Conservation (phyloP, 2,888 invertebrate species). For the Platerodrilus igneus region DNA sequence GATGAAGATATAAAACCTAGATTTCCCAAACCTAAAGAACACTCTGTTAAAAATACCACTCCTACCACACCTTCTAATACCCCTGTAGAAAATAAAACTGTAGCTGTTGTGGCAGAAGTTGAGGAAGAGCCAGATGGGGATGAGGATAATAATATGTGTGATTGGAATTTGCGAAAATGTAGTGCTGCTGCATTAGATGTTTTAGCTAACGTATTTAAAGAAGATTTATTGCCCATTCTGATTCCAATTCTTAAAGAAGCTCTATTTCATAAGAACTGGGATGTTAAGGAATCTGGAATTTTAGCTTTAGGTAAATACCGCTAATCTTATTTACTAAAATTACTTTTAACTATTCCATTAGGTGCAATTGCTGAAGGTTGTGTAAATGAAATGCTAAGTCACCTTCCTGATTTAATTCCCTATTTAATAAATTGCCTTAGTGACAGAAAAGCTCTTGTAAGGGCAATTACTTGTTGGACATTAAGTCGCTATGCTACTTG, state of each 20-base stretch:
- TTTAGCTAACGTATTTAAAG: conserved; percentile 93
- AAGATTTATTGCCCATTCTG: conserved; percentile 87
- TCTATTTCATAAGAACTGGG: conserved; percentile 93
- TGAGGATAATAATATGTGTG: conserved; percentile 87
- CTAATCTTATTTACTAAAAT: neutral
- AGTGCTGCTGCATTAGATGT: conserved; percentile 98
- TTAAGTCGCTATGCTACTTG: conserved; percentile 96
- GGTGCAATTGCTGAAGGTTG: conserved; percentile 84
- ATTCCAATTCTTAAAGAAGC: conserved; percentile 96
- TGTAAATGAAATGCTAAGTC: conserved; percentile 94
- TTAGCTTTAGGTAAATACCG: conserved; percentile 57
- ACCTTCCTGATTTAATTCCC: conserved; percentile 93
- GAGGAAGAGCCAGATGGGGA: conserved; percentile 76
- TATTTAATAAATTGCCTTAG: conserved; percentile 88
- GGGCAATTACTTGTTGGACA: conserved; percentile 99
- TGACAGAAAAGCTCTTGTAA: conserved; percentile 93
- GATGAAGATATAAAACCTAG: conserved; percentile 96
- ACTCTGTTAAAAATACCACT: conserved; percentile 67
- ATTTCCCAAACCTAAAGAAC: conserved; percentile 91
- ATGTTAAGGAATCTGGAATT: conserved; percentile 88
- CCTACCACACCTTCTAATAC: conserved; percentile 31
- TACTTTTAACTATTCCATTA: conserved; percentile 12
- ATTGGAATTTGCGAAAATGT: conserved; percentile 98
- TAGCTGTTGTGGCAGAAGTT: conserved; percentile 63
- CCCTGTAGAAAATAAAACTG: conserved; percentile 51